Percentiles rank a stretch among this genome's conserved stretches.
Conservation (phyloP, 37 sponge, comb jelly and placozoan species). For the Chondrosia reniformis region DNA sequence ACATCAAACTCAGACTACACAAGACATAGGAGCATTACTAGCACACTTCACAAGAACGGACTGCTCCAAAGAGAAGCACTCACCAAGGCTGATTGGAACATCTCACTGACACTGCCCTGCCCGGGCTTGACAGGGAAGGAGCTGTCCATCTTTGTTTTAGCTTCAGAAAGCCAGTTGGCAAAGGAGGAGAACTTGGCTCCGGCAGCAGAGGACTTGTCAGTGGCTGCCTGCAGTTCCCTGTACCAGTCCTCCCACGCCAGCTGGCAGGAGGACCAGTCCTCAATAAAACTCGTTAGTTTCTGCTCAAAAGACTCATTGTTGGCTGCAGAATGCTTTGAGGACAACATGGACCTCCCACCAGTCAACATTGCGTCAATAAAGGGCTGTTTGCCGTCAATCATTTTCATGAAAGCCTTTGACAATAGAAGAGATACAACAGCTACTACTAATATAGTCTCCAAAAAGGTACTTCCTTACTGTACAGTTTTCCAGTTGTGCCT, state of each 20-base stretch:
- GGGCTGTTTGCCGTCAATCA: constrained; percentile 42
- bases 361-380: constrained; percentile 48
- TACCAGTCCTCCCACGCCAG: constrained; percentile 79
- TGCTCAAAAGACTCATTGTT: constrained; percentile 43
- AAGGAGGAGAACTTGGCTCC: background rate
- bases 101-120: background rate
- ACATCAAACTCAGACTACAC: background rate
- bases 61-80: background rate
- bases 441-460: background rate
- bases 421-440: background rate
- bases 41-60: background rate
- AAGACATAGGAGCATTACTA: background rate
- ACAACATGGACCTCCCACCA: constrained; percentile 48
- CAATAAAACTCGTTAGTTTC: constrained; percentile 48
- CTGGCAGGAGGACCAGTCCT: constrained; percentile 64
- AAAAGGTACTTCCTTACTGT: constrained; percentile 33
- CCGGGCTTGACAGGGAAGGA: background rate
- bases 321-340: constrained; percentile 49
- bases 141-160: background rate
- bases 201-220: constrained; percentile 34
- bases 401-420: constrained; percentile 32
- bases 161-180: constrained; percentile 1
- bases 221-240: constrained; percentile 51
- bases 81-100: background rate
- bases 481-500: constrained; percentile 60